A percentile compares a stretch with the other conserved stretches of the same genome.
Evolutionary conservation across 2,797 vertebrate species (phyloP).

Genomic region (Valencia hispanica): DNA sequence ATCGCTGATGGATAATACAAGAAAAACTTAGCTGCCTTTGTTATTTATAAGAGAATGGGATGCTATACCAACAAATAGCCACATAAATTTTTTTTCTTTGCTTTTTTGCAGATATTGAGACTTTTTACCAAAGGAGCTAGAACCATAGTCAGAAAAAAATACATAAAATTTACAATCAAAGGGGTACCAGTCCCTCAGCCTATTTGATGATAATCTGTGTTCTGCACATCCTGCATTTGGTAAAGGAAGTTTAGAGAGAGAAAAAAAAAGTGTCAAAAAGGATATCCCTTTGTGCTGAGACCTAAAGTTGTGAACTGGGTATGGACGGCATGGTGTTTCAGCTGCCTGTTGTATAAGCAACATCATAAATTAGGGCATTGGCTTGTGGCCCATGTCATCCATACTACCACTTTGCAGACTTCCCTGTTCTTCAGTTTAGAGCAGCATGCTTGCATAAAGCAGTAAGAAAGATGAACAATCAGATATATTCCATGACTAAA

Average conservation of each 20-base stretch:
- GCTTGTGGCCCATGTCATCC: not conserved
- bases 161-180: not conserved
- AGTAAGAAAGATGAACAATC: not conserved
- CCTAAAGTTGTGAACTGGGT: not conserved
- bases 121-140: not conserved
- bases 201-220: not conserved
- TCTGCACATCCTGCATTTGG: slow-evolving; percentile 26
- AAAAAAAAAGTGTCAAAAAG: slow-evolving; percentile 21
- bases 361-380: not conserved
- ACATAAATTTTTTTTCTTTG: not conserved
- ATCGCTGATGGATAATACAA: slow-evolving; percentile 40
- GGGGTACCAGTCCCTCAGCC: not conserved
- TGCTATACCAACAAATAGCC: slow-evolving; percentile 1
- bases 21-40: slow-evolving; percentile 1
- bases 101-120: not conserved
- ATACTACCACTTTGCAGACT: not conserved
- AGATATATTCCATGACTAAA: not conserved
- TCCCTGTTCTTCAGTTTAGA: not conserved
- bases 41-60: slow-evolving; percentile 65
- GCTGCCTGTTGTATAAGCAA: not conserved
- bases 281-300: slow-evolving; percentile 53
- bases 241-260: slow-evolving; percentile 38
- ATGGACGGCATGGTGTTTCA: not conserved
- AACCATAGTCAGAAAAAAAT: not conserved
- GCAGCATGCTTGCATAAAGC: not conserved